phyloP scores from a whole-genome alignment of 53 echinoderm and acorn worm species.

The Holothuria scabra region DNA sequence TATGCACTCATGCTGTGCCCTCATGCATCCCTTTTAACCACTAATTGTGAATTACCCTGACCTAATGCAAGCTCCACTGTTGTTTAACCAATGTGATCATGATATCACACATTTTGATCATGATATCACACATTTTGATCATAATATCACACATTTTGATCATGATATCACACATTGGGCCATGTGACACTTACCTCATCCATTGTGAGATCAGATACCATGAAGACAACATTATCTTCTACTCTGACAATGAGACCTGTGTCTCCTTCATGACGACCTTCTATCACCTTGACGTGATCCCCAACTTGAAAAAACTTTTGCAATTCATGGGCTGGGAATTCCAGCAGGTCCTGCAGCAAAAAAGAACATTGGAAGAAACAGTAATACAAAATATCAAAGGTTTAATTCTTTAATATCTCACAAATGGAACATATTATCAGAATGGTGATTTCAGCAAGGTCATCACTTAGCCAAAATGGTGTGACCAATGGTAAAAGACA shows the following conservation, averaged over 20 bases:
- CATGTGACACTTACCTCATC: conserved; percentile 80
- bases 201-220: conserved; percentile 99
- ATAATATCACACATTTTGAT: too few species aligned
- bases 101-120: too few species aligned
- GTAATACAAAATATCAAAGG: neutral
- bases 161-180: neutral
- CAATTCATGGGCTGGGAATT: conserved; percentile 89
- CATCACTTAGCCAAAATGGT: too few species aligned
- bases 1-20: too few species aligned
- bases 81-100: too few species aligned
- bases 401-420: neutral
- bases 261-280: conserved; percentile 94
- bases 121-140: too few species aligned
- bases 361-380: neutral
- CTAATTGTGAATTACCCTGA: too few species aligned
- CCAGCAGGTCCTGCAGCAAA: conserved; percentile 73
- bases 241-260: conserved; percentile 95
- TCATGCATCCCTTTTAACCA: too few species aligned
- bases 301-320: conserved; percentile 95
- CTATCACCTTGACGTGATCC: conserved; percentile 94
- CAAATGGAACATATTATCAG: neutral
- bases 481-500: too few species aligned
- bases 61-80: too few species aligned
- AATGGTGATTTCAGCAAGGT: neutral
- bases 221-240: conserved; percentile 90